Evolutionary conservation across 1,140 invertebrate genomes (phyloP).

Genomic region (Popillia japonica): DNA sequence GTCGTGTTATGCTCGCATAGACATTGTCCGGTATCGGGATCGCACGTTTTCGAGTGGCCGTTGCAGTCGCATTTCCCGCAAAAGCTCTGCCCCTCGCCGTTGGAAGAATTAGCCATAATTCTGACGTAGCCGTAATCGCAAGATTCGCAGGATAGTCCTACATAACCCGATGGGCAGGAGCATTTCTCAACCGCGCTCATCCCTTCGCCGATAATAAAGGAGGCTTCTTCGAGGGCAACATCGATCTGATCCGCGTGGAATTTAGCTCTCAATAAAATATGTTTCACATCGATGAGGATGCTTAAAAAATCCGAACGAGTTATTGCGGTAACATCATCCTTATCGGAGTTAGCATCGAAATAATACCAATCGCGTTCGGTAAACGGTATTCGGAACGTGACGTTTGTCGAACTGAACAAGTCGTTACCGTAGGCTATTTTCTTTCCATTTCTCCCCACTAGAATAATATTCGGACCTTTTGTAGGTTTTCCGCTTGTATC

Average conservation of each 20-base stretch:
- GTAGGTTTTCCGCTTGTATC: conserved; percentile 88
- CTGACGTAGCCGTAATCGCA: conserved; percentile 88
- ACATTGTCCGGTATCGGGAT: conserved; percentile 80
- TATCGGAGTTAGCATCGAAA: conserved; percentile 63
- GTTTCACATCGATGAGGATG: conserved; percentile 80
- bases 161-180: conserved; percentile 72
- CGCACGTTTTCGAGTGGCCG: conserved; percentile 85
- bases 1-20: conserved; percentile 74
- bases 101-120: conserved; percentile 68
- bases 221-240: conserved; percentile 64
- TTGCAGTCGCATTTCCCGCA: conserved; percentile 92
- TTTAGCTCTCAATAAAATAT: conserved; percentile 86
- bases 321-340: conserved; percentile 72
- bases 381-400: conserved; percentile 70
- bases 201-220: conserved; percentile 44
- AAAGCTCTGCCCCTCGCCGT: conserved; percentile 63
- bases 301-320: conserved; percentile 82
- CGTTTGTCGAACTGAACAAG: conserved; percentile 58
- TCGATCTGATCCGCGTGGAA: conserved; percentile 96
- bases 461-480: conserved; percentile 84
- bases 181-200: conserved; percentile 69
- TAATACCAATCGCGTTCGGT: conserved; percentile 80
- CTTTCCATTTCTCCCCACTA: conserved; percentile 78
- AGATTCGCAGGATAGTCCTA: conserved; percentile 83
- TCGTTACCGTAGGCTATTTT: conserved; percentile 77